phyloP scores from a whole-genome alignment of 2,888 invertebrate species.

The Dicranocentrus wangi region DNA sequence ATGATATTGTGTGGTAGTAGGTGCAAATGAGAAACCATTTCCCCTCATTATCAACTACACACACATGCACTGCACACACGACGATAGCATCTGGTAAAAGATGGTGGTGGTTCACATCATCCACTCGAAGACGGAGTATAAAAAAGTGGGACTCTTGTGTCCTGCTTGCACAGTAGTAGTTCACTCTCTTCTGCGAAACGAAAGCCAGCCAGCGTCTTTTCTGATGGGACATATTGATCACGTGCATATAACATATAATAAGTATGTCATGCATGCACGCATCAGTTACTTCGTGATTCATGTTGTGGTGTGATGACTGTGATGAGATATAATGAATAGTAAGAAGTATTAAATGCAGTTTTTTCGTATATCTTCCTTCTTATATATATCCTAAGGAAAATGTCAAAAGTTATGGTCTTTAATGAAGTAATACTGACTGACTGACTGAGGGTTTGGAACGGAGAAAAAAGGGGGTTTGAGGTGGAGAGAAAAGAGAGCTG shows the following conservation, averaged over 20 bases:
- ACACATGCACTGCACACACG: not conserved
- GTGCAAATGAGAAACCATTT: constrained; percentile 18
- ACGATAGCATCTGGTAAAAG: not conserved
- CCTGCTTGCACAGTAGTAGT: too few species aligned
- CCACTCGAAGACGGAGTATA: too few species aligned
- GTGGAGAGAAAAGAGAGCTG: too few species aligned
- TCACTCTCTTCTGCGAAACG: not conserved
- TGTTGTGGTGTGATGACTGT: not conserved
- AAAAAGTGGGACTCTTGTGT: not conserved
- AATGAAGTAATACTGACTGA: too few species aligned
- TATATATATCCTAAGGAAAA: too few species aligned
- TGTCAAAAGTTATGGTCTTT: too few species aligned
- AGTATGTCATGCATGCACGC: constrained; percentile 34
- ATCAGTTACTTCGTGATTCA: constrained; percentile 27
- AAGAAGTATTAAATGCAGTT: constrained; percentile 1
- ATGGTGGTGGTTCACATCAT: not conserved
- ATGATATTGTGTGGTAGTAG: not conserved
- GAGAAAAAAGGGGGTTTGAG: constrained; percentile 2
- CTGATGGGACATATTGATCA: constrained; percentile 20
- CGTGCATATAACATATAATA: constrained; percentile 12
- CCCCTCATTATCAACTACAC: constrained; percentile 9
- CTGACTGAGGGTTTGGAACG: constrained; percentile 46
- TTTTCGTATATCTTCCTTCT: too few species aligned
- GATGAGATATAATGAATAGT: not conserved
- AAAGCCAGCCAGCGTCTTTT: constrained; percentile 5